phyloP scores from a whole-genome alignment of 1,140 invertebrate genomes.

The Hermetia illucens region DNA sequence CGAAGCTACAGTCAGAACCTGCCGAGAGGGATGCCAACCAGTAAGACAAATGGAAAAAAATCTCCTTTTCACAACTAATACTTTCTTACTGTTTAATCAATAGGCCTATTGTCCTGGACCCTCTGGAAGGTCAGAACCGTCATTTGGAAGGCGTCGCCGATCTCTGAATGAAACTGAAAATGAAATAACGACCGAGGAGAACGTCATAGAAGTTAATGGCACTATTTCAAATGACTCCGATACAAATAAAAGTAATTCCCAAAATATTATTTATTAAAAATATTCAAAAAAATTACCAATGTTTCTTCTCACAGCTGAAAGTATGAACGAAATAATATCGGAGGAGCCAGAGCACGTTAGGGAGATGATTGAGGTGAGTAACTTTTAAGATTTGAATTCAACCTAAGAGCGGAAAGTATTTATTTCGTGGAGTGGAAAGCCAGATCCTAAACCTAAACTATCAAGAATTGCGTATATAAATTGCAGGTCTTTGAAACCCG shows the following conservation, averaged over 20 bases:
- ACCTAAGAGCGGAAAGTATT: slow-evolving; percentile 1
- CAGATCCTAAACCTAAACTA: background rate
- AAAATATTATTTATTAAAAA: too few relatives aligned
- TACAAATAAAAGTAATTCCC: too few relatives aligned
- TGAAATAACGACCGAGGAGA: slow-evolving; percentile 17
- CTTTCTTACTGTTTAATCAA: background rate
- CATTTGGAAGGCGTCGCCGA: slow-evolving; percentile 56
- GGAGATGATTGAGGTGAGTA: slow-evolving; percentile 69
- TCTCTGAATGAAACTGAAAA: slow-evolving; percentile 37
- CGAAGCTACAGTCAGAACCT: slow-evolving; percentile 80
- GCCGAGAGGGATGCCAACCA: slow-evolving; percentile 76
- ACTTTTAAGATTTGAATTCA: too few relatives aligned
- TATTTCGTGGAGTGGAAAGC: slow-evolving; percentile 3
- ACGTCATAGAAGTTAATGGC: slow-evolving; percentile 21
- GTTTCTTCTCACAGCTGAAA: slow-evolving; percentile 30
- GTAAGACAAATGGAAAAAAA: too few relatives aligned
- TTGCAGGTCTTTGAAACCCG: slow-evolving; percentile 44
- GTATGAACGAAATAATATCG: slow-evolving; percentile 35
- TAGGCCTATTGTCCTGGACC: slow-evolving; percentile 64
- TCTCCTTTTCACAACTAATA: slow-evolving; percentile 5
- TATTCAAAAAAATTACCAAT: too few relatives aligned
- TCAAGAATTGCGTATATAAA: too few relatives aligned
- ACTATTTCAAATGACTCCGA: too few relatives aligned
- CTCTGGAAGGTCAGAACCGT: slow-evolving; percentile 61
- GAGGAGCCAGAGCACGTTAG: slow-evolving; percentile 58